These are phyloP conservation scores for Apodemia mormo DNA, from an alignment of 2,888 invertebrate species.

Conservation along the genomic window DNA sequence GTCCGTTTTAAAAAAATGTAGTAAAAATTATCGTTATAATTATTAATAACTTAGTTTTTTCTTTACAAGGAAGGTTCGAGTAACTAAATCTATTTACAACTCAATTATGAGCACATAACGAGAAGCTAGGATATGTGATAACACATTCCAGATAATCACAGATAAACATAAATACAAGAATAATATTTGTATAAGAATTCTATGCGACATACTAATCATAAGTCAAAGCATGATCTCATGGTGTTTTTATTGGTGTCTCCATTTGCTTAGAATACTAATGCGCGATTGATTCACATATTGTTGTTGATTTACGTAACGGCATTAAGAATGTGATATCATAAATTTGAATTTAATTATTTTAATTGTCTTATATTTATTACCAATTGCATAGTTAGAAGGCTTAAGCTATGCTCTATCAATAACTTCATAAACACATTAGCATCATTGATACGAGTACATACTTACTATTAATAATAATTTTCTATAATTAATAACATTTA, in stretches of 20 bases:
- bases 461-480: too few relatives aligned
- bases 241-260: conserved; percentile 22
- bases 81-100: background rate
- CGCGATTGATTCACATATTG: background rate
- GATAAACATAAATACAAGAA: conserved; percentile 2
- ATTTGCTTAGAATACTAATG: conserved; percentile 28
- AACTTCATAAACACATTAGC: too few relatives aligned
- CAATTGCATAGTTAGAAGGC: too few relatives aligned
- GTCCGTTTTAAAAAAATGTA: too few relatives aligned
- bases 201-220: conserved; percentile 18
- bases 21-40: background rate
- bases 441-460: too few relatives aligned
- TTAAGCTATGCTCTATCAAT: too few relatives aligned
- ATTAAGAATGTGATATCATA: background rate
- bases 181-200: conserved; percentile 11
- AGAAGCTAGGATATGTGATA: background rate
- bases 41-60: background rate
- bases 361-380: background rate
- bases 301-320: conserved; percentile 6
- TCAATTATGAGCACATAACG: background rate
- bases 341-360: background rate
- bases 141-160: background rate
- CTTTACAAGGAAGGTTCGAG: background rate
- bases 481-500: too few relatives aligned
- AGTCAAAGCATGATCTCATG: conserved; percentile 30